These are phyloP conservation scores for Kryptolebias marmoratus DNA, from an alignment of 2,113 vertebrate genomes.

Conservation along the genomic window DNA sequence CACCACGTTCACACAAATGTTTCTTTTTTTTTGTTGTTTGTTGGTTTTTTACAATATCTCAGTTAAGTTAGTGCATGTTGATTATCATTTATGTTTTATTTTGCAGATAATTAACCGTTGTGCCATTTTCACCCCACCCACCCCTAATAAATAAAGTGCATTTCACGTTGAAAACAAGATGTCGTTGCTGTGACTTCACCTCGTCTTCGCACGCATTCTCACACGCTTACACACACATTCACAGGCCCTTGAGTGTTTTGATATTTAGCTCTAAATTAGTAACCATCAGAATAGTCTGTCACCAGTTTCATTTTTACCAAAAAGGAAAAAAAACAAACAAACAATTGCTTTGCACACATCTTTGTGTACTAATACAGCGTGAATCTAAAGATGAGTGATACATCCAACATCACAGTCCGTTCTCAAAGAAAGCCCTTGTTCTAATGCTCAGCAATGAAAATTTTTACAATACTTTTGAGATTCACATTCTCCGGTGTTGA, in stretches of 20 bases:
- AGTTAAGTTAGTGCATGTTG: conserved; percentile 85
- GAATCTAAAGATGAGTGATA: conserved; percentile 56
- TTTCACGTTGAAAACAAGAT: conserved; percentile 85
- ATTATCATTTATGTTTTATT: conserved; percentile 81
- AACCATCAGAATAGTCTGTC: conserved; percentile 25
- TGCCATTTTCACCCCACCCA: conserved; percentile 76
- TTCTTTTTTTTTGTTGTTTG: not conserved
- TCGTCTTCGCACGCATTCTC: conserved; percentile 16
- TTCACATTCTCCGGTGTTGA: conserved; percentile 51
- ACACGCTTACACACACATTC: conserved; percentile 50
- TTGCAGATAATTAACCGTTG: conserved; percentile 85
- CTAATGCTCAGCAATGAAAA: conserved; percentile 32
- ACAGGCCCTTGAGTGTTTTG: conserved; percentile 68
- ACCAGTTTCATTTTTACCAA: conserved; percentile 27
- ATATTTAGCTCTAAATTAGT: conserved; percentile 73
- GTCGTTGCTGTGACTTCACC: conserved; percentile 68
- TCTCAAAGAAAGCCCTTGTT: conserved; percentile 76
- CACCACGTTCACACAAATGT: conserved; percentile 81
- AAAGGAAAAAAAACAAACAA: not conserved
- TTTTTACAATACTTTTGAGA: conserved; percentile 39
- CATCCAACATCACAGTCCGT: conserved; percentile 64
- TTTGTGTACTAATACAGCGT: conserved; percentile 34
- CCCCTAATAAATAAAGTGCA: conserved; percentile 83
- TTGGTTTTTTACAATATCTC: conserved; percentile 70
- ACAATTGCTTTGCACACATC: conserved; percentile 38